Conservation (phyloP, 1,140 invertebrate species). For the Geopemphigus sp. region DNA sequence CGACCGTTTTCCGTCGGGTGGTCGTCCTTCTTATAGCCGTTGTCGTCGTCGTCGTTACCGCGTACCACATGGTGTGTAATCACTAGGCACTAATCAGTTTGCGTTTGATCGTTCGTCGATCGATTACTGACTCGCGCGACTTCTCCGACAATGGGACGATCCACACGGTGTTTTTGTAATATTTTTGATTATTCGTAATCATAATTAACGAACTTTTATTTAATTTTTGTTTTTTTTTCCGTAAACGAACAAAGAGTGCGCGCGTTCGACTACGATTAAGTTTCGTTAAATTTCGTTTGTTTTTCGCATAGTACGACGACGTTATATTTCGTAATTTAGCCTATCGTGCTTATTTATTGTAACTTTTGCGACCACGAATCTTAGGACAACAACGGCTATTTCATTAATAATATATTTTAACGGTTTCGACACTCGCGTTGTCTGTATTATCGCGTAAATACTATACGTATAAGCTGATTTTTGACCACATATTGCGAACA, state of each 20-base stretch:
- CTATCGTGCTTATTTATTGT: no score
- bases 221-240: no score
- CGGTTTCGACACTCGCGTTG: background rate
- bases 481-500: background rate
- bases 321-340: background rate
- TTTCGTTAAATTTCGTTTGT: no score
- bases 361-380: no score
- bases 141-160: no score
- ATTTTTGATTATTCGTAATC: no score
- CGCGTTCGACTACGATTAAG: background rate
- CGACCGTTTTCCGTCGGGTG: background rate
- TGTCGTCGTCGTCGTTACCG: background rate
- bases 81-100: constrained; percentile 13
- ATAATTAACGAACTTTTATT: no score
- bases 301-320: background rate
- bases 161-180: no score
- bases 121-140: background rate
- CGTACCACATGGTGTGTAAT: constrained; percentile 17
- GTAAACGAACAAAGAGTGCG: no score
- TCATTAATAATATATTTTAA: no score
- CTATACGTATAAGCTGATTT: background rate
- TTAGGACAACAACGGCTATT: no score
- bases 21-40: constrained; percentile 25
- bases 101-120: constrained; percentile 21
- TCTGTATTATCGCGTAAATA: no score